Evolutionary conservation across 2,113 vertebrate species (phyloP).

Genomic region (Nanger granti): DNA sequence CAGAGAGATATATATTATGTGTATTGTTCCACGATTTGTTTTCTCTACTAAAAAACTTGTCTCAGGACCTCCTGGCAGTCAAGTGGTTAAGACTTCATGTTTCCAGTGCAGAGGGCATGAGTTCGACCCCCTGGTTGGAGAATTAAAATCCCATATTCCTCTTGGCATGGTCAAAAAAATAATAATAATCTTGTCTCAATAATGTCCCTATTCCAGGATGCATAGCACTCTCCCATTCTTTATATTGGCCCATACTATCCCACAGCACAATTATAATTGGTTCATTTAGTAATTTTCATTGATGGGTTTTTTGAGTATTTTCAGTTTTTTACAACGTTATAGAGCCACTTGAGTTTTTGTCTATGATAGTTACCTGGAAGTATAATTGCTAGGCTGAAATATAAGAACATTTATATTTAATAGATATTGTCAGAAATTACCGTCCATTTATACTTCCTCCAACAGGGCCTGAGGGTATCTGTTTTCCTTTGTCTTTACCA

Average conservation of each 20-base stretch:
- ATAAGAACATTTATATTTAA: not conserved
- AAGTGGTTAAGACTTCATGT: not conserved
- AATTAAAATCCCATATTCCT: not conserved
- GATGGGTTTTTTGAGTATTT: not conserved
- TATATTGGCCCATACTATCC: not conserved
- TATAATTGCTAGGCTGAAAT: not conserved
- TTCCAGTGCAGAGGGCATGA: not conserved
- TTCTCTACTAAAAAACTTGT: not conserved
- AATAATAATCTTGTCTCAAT: not conserved
- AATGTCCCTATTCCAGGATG: not conserved
- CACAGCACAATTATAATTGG: not conserved
- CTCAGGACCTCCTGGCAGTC: not conserved
- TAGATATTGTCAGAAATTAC: not conserved
- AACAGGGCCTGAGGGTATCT: too few relatives aligned
- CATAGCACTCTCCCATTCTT: not conserved
- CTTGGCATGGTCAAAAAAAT: not conserved
- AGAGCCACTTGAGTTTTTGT: not conserved
- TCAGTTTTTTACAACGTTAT: not conserved
- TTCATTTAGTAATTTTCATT: not conserved
- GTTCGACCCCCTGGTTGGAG: not conserved
- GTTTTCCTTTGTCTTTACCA: not conserved
- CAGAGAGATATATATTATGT: not conserved
- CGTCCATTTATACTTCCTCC: not conserved
- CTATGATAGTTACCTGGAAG: not conserved
- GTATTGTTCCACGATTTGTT: not conserved